A percentile compares a stretch with the other conserved stretches of the same genome.
Conservation (phyloP, 1,140 invertebrate species). For the Nymphalis io region DNA sequence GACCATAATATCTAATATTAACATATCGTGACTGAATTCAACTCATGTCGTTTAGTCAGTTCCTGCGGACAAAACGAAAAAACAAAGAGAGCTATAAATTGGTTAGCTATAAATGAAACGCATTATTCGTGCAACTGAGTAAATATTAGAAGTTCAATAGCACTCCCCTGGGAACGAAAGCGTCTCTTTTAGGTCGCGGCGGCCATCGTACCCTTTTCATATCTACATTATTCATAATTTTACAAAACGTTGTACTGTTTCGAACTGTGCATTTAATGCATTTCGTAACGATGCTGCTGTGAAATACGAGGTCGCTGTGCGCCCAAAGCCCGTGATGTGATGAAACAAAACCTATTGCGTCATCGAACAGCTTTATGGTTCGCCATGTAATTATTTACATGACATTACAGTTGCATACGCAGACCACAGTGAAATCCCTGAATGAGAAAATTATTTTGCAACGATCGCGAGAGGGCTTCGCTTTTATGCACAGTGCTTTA, state of each 20-base stretch:
- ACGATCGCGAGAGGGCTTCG: conserved; percentile 33
- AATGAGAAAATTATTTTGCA: conserved; percentile 50
- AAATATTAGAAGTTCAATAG: conserved; percentile 46
- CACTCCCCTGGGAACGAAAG: conserved; percentile 40
- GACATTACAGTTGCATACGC: conserved; percentile 61
- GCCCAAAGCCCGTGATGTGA: conserved; percentile 68
- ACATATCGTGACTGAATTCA: conserved; percentile 19
- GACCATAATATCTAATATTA: conserved; percentile 32
- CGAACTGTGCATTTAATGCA: conserved; percentile 77
- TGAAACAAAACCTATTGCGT: conserved; percentile 77
- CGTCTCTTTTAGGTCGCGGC: conserved; percentile 14
- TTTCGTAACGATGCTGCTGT: conserved; percentile 77
- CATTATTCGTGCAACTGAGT: conserved; percentile 46
- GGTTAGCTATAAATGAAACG: conserved; percentile 19
- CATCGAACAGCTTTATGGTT: conserved; percentile 70
- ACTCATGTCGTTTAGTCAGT: conserved; percentile 4
- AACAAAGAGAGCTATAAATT: conserved; percentile 22
- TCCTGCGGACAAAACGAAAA: not conserved
- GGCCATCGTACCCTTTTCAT: conserved; percentile 18
- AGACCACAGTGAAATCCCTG: conserved; percentile 40
- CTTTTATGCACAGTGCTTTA: conserved; percentile 50
- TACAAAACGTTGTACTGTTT: conserved; percentile 62
- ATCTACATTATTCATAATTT: conserved; percentile 41
- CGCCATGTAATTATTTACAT: conserved; percentile 72
- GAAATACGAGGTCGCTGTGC: conserved; percentile 74